Percentiles rank a stretch among this genome's conserved stretches.
These are phyloP conservation scores for Cetoscarus ocellatus DNA, from an alignment of 2,797 vertebrate species.

Conservation along the genomic window DNA sequence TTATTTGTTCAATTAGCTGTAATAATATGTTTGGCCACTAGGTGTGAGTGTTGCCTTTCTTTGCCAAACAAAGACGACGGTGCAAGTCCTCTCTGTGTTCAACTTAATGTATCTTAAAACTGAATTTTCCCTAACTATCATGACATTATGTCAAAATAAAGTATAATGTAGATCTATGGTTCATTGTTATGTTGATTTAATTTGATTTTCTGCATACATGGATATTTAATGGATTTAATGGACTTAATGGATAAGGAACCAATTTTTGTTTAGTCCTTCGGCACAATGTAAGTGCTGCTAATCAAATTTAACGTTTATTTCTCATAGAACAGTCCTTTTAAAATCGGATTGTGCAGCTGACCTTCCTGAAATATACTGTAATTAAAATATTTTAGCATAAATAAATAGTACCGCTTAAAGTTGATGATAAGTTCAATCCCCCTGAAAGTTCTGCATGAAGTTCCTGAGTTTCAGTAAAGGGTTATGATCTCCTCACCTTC, in stretches of 20 bases:
- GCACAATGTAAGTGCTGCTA: not conserved
- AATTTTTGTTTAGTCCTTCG: not conserved
- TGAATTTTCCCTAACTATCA: not conserved
- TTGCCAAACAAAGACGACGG: not conserved
- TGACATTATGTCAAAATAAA: not conserved
- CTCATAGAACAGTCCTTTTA: slow-evolving; percentile 19
- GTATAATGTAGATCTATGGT: not conserved
- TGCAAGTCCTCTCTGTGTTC: not conserved
- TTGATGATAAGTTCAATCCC: slow-evolving; percentile 67
- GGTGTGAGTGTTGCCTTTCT: slow-evolving; percentile 81
- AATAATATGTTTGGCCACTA: slow-evolving; percentile 57
- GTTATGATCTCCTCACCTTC: slow-evolving; percentile 45
- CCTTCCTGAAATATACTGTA: slow-evolving; percentile 29
- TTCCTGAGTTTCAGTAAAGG: slow-evolving; percentile 22
- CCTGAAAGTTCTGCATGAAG: slow-evolving; percentile 43
- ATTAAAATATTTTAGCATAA: too few species aligned
- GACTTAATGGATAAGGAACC: too few species aligned
- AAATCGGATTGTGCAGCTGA: slow-evolving; percentile 34
- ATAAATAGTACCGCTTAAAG: slow-evolving; percentile 32
- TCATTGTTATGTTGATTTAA: not conserved
- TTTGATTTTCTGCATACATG: not conserved
- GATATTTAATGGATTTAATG: slow-evolving; percentile 2
- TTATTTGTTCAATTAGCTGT: not conserved
- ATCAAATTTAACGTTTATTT: not conserved
- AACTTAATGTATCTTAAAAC: not conserved